phyloP scores from a whole-genome alignment of 1,140 invertebrate genomes.

The Limonius californicus region DNA sequence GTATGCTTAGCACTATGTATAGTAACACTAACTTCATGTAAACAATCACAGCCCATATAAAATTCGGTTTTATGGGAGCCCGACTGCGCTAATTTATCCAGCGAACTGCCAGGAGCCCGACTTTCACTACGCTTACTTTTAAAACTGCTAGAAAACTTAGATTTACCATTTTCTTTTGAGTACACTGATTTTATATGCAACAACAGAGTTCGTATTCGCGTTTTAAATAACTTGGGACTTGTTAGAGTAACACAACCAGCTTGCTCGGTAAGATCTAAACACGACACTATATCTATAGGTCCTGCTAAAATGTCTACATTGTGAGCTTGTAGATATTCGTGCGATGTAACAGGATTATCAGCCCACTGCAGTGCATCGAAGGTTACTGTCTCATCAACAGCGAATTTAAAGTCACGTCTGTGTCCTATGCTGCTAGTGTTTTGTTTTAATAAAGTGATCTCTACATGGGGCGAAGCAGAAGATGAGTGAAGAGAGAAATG shows the following conservation, averaged over 20 bases:
- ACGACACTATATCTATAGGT: constrained; percentile 74
- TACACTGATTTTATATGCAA: constrained; percentile 80
- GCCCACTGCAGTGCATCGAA: constrained; percentile 50
- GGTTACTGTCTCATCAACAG: constrained; percentile 42
- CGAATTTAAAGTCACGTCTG: constrained; percentile 41
- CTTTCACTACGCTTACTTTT: constrained; percentile 32
- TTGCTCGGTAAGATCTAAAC: constrained; percentile 79
- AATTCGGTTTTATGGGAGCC: constrained; percentile 34
- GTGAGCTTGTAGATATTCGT: constrained; percentile 78
- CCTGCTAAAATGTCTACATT: constrained; percentile 88
- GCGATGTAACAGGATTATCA: constrained; percentile 70
- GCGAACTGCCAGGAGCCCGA: neutral
- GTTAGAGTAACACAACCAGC: constrained; percentile 80
- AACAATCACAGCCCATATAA: constrained; percentile 80
- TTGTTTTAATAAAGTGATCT: constrained; percentile 82
- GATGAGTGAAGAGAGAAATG: constrained; percentile 76
- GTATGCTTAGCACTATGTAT: constrained; percentile 69
- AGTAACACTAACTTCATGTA: constrained; percentile 87
- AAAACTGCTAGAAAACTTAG: neutral
- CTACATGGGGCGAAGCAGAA: constrained; percentile 56
- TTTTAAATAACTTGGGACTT: constrained; percentile 77
- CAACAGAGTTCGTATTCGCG: constrained; percentile 73
- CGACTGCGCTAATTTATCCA: constrained; percentile 25
- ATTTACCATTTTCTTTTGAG: constrained; percentile 44
- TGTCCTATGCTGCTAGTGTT: constrained; percentile 67